Conservation (phyloP, 1,140 invertebrate genomes). For the Pseudomyrmex pallidus region DNA sequence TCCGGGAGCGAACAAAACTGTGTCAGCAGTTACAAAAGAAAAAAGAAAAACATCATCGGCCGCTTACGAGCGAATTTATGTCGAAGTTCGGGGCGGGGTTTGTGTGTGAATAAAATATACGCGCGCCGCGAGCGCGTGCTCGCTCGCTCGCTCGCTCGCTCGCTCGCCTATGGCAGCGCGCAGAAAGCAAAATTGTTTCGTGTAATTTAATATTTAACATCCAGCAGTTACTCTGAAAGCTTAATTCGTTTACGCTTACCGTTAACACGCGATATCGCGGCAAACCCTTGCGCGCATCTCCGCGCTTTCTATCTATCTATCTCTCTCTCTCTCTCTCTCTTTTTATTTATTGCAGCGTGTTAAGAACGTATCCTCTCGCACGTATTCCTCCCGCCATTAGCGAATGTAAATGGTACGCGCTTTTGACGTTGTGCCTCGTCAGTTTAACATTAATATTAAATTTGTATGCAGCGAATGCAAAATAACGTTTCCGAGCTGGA, state of each 20-base stretch:
- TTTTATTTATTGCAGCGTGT: slow-evolving; percentile 33
- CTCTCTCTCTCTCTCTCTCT: too few species aligned
- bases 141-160: too few species aligned
- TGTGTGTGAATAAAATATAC: slow-evolving; percentile 36
- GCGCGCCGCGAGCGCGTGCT: background rate
- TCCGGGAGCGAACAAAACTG: background rate
- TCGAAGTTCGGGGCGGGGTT: slow-evolving; percentile 31
- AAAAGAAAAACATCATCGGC: background rate
- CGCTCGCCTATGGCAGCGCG: slow-evolving; percentile 8
- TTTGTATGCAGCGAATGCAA: slow-evolving; percentile 15
- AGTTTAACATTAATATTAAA: slow-evolving; percentile 42
- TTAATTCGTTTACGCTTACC: slow-evolving; percentile 18
- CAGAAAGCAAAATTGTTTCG: slow-evolving; percentile 44
- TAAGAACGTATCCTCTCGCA: slow-evolving; percentile 12
- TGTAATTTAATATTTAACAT: slow-evolving; percentile 55
- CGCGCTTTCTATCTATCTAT: background rate
- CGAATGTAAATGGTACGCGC: slow-evolving; percentile 5
- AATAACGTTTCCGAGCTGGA: slow-evolving; percentile 14
- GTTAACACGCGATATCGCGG: slow-evolving; percentile 19
- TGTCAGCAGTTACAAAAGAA: slow-evolving; percentile 16
- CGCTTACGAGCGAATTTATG: slow-evolving; percentile 18
- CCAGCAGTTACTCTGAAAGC: background rate
- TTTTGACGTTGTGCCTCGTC: slow-evolving; percentile 22
- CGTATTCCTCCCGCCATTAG: background rate
- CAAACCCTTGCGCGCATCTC: background rate